Evolutionary conservation across 2,113 vertebrate species (phyloP).

Genomic region (Myiagra hebetior): DNA sequence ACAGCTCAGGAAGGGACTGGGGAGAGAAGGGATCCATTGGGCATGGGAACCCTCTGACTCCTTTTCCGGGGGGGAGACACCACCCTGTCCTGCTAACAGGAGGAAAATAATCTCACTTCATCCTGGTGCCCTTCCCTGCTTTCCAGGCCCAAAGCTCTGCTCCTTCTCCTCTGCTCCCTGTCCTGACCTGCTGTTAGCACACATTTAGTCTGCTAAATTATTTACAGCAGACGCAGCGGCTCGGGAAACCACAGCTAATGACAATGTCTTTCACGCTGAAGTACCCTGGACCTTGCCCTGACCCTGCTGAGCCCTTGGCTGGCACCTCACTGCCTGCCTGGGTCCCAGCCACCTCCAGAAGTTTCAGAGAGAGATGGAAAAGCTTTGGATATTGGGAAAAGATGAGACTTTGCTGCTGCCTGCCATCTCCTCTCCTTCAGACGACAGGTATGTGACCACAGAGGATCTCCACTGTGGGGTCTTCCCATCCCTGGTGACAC

Average conservation of each 20-base stretch:
- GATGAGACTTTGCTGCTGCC: not conserved
- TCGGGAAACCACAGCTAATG: not conserved
- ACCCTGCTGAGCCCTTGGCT: not conserved
- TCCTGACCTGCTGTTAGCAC: not conserved
- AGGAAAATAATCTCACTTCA: not conserved
- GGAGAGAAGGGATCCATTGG: not conserved
- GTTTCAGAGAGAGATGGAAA: not conserved
- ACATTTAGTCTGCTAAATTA: not conserved
- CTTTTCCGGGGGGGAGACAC: not conserved
- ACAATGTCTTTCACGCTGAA: not conserved
- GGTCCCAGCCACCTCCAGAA: not conserved
- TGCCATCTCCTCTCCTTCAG: not conserved
- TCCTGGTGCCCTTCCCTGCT: not conserved
- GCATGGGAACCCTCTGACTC: constrained; percentile 55
- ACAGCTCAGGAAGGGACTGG: constrained; percentile 35
- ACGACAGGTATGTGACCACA: not conserved
- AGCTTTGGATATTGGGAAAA: not conserved
- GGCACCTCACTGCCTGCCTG: not conserved
- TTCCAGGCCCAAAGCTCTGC: not conserved
- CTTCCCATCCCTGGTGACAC: not conserved
- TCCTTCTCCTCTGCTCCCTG: not conserved
- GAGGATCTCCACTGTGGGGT: not conserved
- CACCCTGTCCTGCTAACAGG: not conserved
- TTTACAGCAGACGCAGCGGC: not conserved
- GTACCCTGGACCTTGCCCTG: not conserved